Evolutionary conservation across 2,797 vertebrate species (phyloP).

Genomic region (Mycteria americana): DNA sequence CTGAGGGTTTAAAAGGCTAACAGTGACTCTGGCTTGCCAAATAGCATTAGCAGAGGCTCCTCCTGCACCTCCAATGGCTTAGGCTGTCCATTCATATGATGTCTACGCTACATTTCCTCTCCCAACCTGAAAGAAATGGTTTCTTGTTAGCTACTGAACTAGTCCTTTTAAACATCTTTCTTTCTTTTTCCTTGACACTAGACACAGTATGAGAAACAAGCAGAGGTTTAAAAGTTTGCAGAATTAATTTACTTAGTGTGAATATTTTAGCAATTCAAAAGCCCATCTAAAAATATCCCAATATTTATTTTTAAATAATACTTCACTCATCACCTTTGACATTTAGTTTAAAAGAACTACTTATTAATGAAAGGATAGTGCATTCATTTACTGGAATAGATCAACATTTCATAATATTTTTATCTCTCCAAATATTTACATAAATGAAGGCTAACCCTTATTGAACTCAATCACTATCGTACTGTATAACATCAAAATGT

Average conservation of each 20-base stretch:
- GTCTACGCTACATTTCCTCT: neutral
- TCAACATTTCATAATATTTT: constrained; percentile 52
- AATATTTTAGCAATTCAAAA: neutral
- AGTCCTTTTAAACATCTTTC: neutral
- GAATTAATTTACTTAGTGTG: neutral
- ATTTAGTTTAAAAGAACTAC: neutral
- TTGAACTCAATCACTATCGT: constrained; percentile 32
- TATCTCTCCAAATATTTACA: constrained; percentile 69
- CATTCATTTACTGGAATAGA: neutral
- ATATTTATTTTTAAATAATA: constrained; percentile 22
- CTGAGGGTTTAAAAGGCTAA: neutral
- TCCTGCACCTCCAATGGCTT: neutral
- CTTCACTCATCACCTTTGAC: constrained; percentile 27
- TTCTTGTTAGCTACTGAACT: neutral
- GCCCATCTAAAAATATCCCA: constrained; percentile 10
- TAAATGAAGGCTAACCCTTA: constrained; percentile 37
- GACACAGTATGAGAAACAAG: neutral
- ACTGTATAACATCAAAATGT: constrained; percentile 56
- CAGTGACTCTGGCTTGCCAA: neutral
- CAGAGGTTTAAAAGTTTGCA: neutral
- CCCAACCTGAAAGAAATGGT: neutral
- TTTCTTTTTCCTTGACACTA: neutral
- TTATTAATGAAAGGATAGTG: constrained; percentile 19
- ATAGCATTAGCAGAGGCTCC: neutral
- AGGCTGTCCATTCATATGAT: rapidly evolving